Evolutionary conservation across 1,140 invertebrate genomes (phyloP).

Genomic region (Andrena cerasifolii): DNA sequence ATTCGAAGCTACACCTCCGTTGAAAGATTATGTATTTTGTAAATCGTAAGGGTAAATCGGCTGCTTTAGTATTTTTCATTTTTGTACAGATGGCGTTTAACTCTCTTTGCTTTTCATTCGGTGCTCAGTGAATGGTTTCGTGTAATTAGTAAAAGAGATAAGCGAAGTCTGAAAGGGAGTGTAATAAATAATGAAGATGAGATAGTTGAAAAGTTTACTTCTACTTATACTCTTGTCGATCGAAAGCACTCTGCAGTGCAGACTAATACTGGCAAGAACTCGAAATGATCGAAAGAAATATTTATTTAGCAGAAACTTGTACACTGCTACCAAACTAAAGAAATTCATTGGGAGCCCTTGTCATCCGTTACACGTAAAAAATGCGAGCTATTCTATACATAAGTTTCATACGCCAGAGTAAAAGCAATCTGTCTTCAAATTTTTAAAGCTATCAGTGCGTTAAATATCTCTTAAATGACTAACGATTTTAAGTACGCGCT

Average conservation of each 20-base stretch:
- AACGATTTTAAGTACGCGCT: constrained; percentile 15
- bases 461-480: constrained; percentile 33
- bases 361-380: constrained; percentile 21
- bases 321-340: constrained; percentile 22
- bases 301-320: constrained; percentile 36
- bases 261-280: constrained; percentile 12
- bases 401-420: neutral
- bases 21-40: no score
- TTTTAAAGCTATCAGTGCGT: neutral
- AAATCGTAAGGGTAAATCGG: no score
- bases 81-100: no score
- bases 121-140: no score
- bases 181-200: neutral
- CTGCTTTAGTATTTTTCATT: no score
- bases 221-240: constrained; percentile 10
- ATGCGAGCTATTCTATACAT: constrained; percentile 14
- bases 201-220: neutral
- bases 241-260: constrained; percentile 5
- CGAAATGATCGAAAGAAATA: constrained; percentile 29
- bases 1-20: no score
- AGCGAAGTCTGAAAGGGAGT: neutral
- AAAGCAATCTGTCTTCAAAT: neutral
- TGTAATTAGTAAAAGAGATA: neutral
- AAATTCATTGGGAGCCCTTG: constrained; percentile 20
- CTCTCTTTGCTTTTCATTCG: no score